Evolutionary conservation across 2,888 invertebrate species (phyloP).

Genomic region (Carpatolechia fugitivella): DNA sequence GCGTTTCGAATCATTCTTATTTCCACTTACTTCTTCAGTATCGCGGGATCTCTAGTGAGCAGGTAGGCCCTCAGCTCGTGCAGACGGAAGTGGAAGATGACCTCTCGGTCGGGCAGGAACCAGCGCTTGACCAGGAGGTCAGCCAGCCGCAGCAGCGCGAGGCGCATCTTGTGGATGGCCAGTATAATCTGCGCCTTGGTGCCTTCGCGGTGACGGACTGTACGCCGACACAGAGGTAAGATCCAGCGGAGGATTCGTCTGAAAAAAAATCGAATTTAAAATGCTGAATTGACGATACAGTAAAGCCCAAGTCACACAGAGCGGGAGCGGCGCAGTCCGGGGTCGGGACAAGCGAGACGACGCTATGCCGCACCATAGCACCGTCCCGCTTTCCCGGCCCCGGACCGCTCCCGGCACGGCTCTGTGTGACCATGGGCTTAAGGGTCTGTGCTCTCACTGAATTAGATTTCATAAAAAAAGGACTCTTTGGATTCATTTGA

Average conservation of each 20-base stretch:
- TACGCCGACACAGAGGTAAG: slow-evolving; percentile 79
- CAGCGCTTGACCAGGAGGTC: slow-evolving; percentile 80
- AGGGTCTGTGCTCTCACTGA: neutral
- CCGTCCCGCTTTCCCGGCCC: too few relatives aligned
- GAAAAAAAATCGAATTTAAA: slow-evolving; percentile 28
- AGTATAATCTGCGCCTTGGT: slow-evolving; percentile 81
- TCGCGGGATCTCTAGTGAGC: slow-evolving; percentile 67
- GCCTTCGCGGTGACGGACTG: slow-evolving; percentile 82
- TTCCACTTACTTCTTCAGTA: slow-evolving; percentile 80
- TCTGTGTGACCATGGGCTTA: too few relatives aligned
- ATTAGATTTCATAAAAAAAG: too few relatives aligned
- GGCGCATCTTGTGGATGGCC: slow-evolving; percentile 78
- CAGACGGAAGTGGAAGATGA: slow-evolving; percentile 84
- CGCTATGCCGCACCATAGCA: too few relatives aligned
- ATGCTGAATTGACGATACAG: neutral
- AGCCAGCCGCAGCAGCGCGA: slow-evolving; percentile 79
- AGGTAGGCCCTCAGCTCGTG: slow-evolving; percentile 82
- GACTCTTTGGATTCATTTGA: too few relatives aligned
- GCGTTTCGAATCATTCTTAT: too few relatives aligned
- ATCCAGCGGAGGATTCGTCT: slow-evolving; percentile 81
- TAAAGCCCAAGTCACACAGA: too few relatives aligned
- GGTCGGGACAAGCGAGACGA: too few relatives aligned
- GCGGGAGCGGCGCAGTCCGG: too few relatives aligned
- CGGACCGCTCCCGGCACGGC: too few relatives aligned
- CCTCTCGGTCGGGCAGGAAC: slow-evolving; percentile 80